A percentile compares a stretch with the other conserved stretches of the same genome.
phyloP scores from a whole-genome alignment of 2,797 vertebrate species.

The Ctenopoma kingsleyae region DNA sequence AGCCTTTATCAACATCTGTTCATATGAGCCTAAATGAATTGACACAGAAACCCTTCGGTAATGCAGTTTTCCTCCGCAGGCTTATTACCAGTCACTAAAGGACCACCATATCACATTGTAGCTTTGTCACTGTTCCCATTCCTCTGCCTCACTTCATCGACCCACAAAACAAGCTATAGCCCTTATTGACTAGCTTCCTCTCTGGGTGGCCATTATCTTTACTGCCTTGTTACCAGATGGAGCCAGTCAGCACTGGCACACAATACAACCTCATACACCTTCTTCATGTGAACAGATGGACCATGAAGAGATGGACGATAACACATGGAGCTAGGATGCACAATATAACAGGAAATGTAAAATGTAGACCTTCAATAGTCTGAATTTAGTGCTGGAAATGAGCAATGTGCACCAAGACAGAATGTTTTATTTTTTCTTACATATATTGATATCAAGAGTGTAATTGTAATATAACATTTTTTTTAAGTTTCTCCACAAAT shows the following conservation, averaged over 20 bases:
- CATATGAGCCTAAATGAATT: constrained; percentile 6
- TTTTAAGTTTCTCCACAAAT: no score
- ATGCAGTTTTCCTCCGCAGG: not conserved
- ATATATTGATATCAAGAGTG: no score
- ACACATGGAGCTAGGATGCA: constrained; percentile 38
- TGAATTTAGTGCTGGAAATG: not conserved
- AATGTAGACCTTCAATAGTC: not conserved
- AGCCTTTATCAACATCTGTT: constrained; percentile 2
- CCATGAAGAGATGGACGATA: constrained; percentile 42
- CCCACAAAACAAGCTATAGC: constrained; percentile 17
- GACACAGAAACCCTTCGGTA: not conserved
- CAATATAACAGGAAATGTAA: constrained; percentile 1
- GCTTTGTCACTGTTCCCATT: constrained; percentile 26
- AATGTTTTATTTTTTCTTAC: no score
- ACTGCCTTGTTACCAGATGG: constrained; percentile 67
- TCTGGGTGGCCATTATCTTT: constrained; percentile 57
- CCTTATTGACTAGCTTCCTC: constrained; percentile 57
- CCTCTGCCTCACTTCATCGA: constrained; percentile 43
- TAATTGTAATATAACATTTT: no score
- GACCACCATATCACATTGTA: not conserved
- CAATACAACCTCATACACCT: constrained; percentile 26
- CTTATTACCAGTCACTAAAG: constrained; percentile 4
- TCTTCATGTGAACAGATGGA: constrained; percentile 70
- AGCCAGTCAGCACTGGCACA: constrained; percentile 48
- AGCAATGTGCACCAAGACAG: no score